Base-by-base conservation (phyloP, 2,113 vertebrate genomes). In the Micronycteris hirsuta region DNA sequence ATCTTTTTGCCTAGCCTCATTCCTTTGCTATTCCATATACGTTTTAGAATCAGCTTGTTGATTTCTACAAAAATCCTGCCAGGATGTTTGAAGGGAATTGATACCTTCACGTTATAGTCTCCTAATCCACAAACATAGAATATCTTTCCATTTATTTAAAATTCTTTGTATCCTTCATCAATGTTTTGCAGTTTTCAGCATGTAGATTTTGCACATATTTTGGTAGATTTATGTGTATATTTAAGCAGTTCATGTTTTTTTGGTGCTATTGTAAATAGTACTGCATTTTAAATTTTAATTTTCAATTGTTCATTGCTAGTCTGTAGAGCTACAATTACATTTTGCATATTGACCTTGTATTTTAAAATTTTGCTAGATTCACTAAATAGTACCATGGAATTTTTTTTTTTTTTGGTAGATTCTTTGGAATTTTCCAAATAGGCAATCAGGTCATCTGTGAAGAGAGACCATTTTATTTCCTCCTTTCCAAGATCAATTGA, bases 361-460 rank as follows among this genome's bases (percentile, higher is more conserved):
- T 38, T 88, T 71, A 70, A 33, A 93, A 76, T 33, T 76, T 49
- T 89, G 28, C 63, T 19, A 78, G 71, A 54, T 20, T 84, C 49
- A 76, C 54, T 63, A 65, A 89, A 56, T 63, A 71, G 19, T 70
- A 52, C 4, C 36, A 38, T 65, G 56, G 14, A 84, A 19, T 36
- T 78, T 70, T 22, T 71, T 38, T 36, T 36, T 74, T 63, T 94
- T 41, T 56, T 12, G 6, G 67, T 70, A 78, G 77, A n/a, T 45
- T 89, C 31, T 89, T 84, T 71, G 26, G 31, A 78, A 77, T 89
- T 77, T 95, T 93, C 36, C 12, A 78, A 89, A 19, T 33, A 93
- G 17, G 17, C 12, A 78, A 56, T 84, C 47, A n/a, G 76, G 24
- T 76, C 70, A 47, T 68, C 70, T 67, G 33, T 84, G 49, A 89